A percentile compares a stretch with the other conserved stretches of the same genome.
Conservation (phyloP, 2,888 invertebrate species). For the Lymantria dispar region DNA sequence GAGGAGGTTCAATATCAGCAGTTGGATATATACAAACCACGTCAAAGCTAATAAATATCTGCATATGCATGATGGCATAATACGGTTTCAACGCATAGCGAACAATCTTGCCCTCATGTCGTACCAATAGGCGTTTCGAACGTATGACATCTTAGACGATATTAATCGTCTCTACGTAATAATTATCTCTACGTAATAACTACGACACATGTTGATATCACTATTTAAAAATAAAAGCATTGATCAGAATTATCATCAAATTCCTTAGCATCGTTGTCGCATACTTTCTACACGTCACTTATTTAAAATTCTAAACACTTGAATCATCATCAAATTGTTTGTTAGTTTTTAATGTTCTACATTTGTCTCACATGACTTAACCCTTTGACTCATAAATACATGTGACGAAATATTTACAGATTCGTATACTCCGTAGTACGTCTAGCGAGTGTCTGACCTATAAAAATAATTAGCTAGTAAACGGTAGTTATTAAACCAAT, state of each 20-base stretch:
- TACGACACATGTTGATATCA: conserved; percentile 10
- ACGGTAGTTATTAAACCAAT: not conserved
- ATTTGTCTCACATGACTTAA: not conserved
- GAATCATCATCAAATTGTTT: conserved; percentile 5
- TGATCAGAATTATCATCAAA: conserved; percentile 10
- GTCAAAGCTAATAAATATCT: no score
- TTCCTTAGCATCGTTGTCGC: conserved; percentile 20
- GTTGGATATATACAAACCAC: no score
- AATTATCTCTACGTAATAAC: not conserved
- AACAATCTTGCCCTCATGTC: no score
- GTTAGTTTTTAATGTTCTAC: not conserved
- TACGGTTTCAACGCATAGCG: no score
- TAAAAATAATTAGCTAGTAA: not conserved
- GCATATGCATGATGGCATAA: no score
- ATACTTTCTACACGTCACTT: conserved; percentile 20
- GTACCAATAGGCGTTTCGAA: no score
- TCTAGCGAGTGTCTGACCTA: not conserved
- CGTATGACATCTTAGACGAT: no score
- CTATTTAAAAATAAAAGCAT: not conserved
- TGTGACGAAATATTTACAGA: not conserved
- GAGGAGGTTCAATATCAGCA: no score
- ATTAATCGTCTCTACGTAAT: no score
- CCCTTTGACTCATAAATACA: not conserved
- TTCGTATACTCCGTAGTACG: not conserved
- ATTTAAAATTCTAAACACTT: conserved; percentile 2